phyloP scores from a whole-genome alignment of 2,113 vertebrate genomes.

The Ophiodon elongatus region DNA sequence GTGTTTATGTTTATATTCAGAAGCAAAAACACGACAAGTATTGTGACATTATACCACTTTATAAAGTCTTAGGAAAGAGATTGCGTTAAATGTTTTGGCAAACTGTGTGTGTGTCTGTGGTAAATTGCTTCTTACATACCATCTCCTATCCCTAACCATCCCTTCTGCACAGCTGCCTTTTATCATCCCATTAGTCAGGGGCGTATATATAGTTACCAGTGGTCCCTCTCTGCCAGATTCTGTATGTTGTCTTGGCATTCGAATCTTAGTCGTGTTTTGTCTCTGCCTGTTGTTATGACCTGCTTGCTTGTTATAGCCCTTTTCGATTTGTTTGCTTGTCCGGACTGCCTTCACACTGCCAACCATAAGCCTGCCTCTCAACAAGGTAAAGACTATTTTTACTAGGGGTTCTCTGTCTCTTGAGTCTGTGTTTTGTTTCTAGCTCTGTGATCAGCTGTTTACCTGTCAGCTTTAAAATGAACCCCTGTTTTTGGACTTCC shows the following conservation, averaged over 20 bases:
- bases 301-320: slow-evolving; percentile 5
- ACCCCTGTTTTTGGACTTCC: background rate
- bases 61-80: background rate
- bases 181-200: background rate
- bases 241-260: slow-evolving; percentile 9
- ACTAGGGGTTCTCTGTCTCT: background rate
- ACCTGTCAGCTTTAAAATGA: background rate
- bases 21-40: background rate
- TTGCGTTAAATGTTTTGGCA: background rate
- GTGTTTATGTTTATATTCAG: slow-evolving; percentile 12
- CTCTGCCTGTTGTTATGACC: slow-evolving; percentile 7
- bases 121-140: background rate
- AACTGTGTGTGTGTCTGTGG: background rate
- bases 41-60: background rate
- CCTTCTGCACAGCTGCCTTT: background rate
- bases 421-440: slow-evolving; percentile 16
- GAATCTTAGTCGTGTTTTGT: background rate
- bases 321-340: slow-evolving; percentile 22
- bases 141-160: background rate
- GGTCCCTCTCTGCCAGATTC: background rate
- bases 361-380: background rate
- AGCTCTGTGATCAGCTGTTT: slow-evolving; percentile 4
- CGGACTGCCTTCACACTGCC: background rate
- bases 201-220: background rate
- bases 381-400: slow-evolving; percentile 4